Percentiles rank a stretch among this genome's conserved stretches.
phyloP scores from a whole-genome alignment of 2,113 vertebrate genomes.

The Oreochromis tanganicae region DNA sequence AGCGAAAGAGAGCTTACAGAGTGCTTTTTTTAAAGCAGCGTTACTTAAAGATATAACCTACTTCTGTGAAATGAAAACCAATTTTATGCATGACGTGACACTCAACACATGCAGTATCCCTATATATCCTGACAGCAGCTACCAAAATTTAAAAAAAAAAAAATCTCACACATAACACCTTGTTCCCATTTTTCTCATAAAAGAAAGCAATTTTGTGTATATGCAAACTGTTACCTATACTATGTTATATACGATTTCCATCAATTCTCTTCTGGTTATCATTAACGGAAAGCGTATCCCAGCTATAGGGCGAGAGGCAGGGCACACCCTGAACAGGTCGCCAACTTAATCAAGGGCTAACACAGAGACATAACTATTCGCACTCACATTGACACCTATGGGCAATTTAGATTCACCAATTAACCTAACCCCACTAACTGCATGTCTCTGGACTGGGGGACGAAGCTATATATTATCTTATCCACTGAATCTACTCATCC shows the following conservation, averaged over 20 bases:
- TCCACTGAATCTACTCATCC: not conserved
- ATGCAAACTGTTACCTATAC: not conserved
- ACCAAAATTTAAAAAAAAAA: not conserved
- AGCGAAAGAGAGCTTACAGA: not conserved
- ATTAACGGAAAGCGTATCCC: not conserved
- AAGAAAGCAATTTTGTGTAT: not conserved
- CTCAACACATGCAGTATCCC: not conserved
- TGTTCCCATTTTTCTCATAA: not conserved
- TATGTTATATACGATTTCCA: not conserved
- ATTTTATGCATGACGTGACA: not conserved
- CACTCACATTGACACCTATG: not conserved
- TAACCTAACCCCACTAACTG: not conserved
- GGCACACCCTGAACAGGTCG: not conserved
- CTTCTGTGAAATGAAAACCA: not conserved
- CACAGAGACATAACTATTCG: not conserved
- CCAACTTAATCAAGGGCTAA: not conserved
- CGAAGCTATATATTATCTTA: not conserved
- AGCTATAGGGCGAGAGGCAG: not conserved
- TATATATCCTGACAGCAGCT: not conserved
- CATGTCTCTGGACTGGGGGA: not conserved
- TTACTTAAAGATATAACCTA: not conserved
- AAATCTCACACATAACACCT: not conserved
- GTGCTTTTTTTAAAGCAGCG: not conserved
- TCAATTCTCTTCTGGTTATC: not conserved
- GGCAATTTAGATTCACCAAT: not conserved